Conservation (phyloP, 2,888 invertebrate genomes). For the Cataglyphis albicans region DNA sequence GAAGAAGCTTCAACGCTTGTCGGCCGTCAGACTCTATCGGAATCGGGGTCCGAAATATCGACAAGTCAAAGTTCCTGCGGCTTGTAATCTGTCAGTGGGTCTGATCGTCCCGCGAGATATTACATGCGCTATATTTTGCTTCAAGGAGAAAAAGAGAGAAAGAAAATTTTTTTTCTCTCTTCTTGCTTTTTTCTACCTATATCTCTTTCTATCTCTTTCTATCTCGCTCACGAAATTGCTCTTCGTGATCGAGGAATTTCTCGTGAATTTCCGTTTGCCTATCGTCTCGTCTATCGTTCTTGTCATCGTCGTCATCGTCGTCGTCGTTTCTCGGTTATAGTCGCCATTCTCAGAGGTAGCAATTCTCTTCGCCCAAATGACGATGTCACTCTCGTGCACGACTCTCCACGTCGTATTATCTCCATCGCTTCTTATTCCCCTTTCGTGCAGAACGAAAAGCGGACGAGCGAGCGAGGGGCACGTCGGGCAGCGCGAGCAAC, state of each 20-base stretch:
- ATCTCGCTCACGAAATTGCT: constrained; percentile 26
- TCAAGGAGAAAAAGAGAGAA: constrained; percentile 59
- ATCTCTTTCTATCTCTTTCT: not conserved
- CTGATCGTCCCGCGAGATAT: constrained; percentile 66
- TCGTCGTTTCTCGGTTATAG: constrained; percentile 60
- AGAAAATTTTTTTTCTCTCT: not conserved
- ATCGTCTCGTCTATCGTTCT: constrained; percentile 65
- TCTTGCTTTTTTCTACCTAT: not conserved
- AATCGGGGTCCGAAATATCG: constrained; percentile 62
- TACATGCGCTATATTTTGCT: constrained; percentile 68
- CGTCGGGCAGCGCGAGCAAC: constrained; percentile 70
- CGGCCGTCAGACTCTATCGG: constrained; percentile 48
- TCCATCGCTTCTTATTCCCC: constrained; percentile 29
- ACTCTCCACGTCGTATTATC: constrained; percentile 53
- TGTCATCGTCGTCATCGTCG: constrained; percentile 57
- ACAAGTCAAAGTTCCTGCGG: constrained; percentile 64
- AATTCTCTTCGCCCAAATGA: constrained; percentile 74
- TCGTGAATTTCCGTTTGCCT: constrained; percentile 69
- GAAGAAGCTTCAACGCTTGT: constrained; percentile 45
- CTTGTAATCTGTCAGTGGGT: constrained; percentile 56
- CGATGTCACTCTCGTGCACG: constrained; percentile 73
- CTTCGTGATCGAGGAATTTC: constrained; percentile 64
- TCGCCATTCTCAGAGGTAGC: constrained; percentile 63
- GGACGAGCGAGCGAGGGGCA: constrained; percentile 27
- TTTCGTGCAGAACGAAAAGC: constrained; percentile 68